Evolutionary conservation across 2,113 vertebrate genomes (phyloP).

Genomic region (Phainopepla nitens): DNA sequence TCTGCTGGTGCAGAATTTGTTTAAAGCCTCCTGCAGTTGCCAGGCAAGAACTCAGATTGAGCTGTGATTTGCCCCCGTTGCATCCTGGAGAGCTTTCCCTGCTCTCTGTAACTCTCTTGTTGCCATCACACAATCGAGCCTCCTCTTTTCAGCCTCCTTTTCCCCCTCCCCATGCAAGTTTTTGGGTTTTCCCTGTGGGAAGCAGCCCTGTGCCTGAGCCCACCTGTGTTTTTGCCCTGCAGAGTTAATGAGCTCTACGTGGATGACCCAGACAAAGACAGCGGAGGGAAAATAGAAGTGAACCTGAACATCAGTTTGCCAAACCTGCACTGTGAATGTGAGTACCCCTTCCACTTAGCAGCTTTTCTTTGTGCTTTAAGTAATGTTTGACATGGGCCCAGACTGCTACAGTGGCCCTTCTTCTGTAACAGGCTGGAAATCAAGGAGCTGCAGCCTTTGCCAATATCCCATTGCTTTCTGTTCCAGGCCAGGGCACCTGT

Average conservation of each 20-base stretch:
- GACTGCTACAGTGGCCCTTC: neutral
- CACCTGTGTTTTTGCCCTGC: constrained; percentile 33
- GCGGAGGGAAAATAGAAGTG: constrained; percentile 98
- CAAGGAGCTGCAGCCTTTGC: neutral
- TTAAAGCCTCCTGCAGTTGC: neutral
- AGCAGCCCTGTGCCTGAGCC: neutral
- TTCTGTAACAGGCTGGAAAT: neutral
- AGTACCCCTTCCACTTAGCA: constrained; percentile 70
- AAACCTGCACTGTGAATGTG: constrained; percentile 96
- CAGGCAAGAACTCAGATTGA: neutral
- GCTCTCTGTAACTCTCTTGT: neutral
- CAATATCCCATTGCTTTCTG: neutral
- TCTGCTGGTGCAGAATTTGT: neutral
- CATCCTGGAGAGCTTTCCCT: neutral
- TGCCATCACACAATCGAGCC: neutral
- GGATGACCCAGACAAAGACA: constrained; percentile 98
- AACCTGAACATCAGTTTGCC: constrained; percentile 98
- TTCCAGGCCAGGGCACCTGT: neutral
- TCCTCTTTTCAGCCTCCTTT: neutral
- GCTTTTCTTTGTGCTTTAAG: neutral
- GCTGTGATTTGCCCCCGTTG: rapidly evolving
- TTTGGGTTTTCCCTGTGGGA: neutral
- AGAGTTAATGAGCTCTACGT: constrained; percentile 98
- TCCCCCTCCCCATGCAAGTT: neutral
- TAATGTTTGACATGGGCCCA: neutral